Evolutionary conservation across 2,888 invertebrate species (phyloP), one percentile per base, ranked within the genome.

Genomic region (Pherbina coryleti): DNA sequence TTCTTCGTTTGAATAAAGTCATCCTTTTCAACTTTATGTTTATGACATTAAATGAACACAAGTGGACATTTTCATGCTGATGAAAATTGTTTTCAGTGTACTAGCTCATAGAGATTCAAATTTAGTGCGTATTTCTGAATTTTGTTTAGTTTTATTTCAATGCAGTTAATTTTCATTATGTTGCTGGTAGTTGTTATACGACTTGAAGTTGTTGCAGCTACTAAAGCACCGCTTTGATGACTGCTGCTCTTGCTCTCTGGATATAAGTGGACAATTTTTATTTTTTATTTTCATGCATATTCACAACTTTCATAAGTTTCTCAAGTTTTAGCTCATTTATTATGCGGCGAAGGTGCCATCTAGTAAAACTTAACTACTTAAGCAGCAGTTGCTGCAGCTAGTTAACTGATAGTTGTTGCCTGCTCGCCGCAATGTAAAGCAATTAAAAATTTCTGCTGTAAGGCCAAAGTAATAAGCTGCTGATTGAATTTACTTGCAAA

Each of bases 321-420:
- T 17, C 60, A 22, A 66, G 25, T 25, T 19, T 19, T 66, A 17
- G 64, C 34, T 66, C 37, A 34, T 34, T n/a, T 66, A 37, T 17
- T 28, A 34, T 28, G 17, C 64, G 37, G 4, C n/a, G n/a, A 64
- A 64, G 34, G 31, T 64, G 62, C 62, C 62, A 31, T 28, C 31
- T 64, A 34, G 0, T 66, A 31, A 66, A 66, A 66, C 14, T 66
- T 66, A 66, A 66, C 64, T 34, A 37, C 64, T 34, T 66, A n/a
- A 9, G 64, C 31, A 37, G 37, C 34, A 66, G 34, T 31, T 34
- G 37, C 37, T 28, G 31, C 31, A n/a, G 37, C 34, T 19, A 22
- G 55, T 19, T 7, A n/a, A 19, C n/a, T 55, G 9, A 22, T 55
- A 55, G 19, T 55, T 3, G 55, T 55, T 55, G 7, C 55, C 9